Percentiles rank a stretch among this genome's conserved stretches.
phyloP scores from a whole-genome alignment of 2,888 invertebrate genomes.

The Drosophila nr. medialis region DNA sequence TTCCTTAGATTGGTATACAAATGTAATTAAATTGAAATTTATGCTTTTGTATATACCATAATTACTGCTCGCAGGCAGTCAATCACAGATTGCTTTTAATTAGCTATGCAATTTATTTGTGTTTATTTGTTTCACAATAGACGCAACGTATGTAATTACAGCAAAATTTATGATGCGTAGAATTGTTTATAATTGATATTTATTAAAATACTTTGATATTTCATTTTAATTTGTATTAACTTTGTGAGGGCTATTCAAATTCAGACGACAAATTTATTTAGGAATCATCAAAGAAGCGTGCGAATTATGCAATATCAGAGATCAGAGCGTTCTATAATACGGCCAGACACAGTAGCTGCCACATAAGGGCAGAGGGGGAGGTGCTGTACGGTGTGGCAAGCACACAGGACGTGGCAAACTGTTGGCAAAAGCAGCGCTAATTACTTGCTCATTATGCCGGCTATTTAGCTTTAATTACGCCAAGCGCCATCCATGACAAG shows the following conservation, averaged over 20 bases:
- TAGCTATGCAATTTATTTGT: not conserved
- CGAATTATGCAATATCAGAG: conserved; percentile 41
- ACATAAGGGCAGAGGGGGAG: conserved; percentile 19
- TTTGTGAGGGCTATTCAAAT: not conserved
- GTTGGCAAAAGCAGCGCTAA: conserved; percentile 73
- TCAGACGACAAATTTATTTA: not conserved
- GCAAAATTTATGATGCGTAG: not conserved
- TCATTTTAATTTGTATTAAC: conserved; percentile 1
- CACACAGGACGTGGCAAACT: conserved; percentile 50
- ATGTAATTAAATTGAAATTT: conserved; percentile 23
- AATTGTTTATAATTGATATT: conserved; percentile 1
- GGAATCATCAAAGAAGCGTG: conserved; percentile 20
- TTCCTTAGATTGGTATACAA: not conserved
- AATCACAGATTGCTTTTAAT: conserved; percentile 6
- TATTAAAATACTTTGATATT: conserved; percentile 16
- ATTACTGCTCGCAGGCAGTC: conserved; percentile 4
- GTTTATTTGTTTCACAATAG: not conserved
- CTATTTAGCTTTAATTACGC: conserved; percentile 81
- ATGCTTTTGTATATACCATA: not conserved
- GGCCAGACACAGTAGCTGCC: conserved; percentile 3
- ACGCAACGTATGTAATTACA: not conserved
- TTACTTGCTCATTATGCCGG: conserved; percentile 82
- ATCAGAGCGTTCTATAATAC: conserved; percentile 19
- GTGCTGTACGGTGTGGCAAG: conserved; percentile 10
- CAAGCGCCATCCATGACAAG: conserved; percentile 73